phyloP scores from a whole-genome alignment of 2,797 vertebrate species.

The Labeo calbasu region DNA sequence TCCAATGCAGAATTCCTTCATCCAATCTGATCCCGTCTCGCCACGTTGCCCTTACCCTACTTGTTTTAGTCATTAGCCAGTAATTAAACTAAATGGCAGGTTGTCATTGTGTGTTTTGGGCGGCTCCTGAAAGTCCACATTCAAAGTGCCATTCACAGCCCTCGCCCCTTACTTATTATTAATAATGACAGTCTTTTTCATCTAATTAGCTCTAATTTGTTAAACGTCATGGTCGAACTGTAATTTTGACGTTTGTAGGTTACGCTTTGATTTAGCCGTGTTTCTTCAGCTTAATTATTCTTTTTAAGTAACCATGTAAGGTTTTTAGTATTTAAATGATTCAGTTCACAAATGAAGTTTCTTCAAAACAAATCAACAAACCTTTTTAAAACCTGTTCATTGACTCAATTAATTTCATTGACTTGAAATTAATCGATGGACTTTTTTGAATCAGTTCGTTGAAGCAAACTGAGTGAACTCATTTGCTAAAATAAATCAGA shows the following conservation, averaged over 20 bases:
- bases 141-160: background rate
- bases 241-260: background rate
- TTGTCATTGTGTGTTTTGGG: background rate
- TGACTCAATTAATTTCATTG: too few relatives aligned
- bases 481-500: background rate
- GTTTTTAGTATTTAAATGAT: background rate
- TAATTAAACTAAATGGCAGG: constrained; percentile 20
- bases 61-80: constrained; percentile 3
- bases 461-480: background rate
- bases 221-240: background rate
- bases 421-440: background rate
- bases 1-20: constrained; percentile 10
- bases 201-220: constrained; percentile 1
- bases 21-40: background rate
- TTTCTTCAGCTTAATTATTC: background rate
- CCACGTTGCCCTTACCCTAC: background rate
- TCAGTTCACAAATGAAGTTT: background rate
- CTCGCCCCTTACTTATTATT: background rate
- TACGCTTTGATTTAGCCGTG: background rate
- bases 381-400: background rate
- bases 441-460: background rate
- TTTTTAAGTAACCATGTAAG: background rate
- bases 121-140: background rate
- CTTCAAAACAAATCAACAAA: background rate
- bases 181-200: background rate